These are phyloP conservation scores for Clarias laeviceps DNA, from an alignment of 2,797 vertebrate genomes.

Conservation along the genomic window DNA sequence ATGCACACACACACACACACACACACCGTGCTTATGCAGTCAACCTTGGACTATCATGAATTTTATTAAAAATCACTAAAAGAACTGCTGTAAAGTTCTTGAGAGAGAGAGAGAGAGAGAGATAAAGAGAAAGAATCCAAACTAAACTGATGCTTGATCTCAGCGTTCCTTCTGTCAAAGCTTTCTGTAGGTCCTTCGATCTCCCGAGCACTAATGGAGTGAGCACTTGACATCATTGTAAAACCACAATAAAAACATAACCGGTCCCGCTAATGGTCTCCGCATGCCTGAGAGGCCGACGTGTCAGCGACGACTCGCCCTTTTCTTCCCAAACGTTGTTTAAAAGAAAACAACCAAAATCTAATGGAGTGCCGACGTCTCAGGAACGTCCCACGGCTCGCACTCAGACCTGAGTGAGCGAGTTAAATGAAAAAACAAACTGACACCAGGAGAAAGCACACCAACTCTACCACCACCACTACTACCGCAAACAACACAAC, in stretches of 20 bases:
- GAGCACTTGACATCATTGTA: conserved; percentile 46
- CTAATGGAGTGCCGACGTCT: conserved; percentile 47
- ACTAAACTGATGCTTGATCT: background rate
- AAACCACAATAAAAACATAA: conserved; percentile 64
- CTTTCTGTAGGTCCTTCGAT: conserved; percentile 23
- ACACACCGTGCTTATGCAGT: background rate
- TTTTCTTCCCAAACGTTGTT: conserved; percentile 36
- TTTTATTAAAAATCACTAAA: background rate
- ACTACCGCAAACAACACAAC: background rate
- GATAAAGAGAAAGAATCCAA: background rate
- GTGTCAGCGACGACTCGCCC: conserved; percentile 60
- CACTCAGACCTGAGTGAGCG: background rate
- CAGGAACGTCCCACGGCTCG: conserved; percentile 7
- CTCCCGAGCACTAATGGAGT: conserved; percentile 21
- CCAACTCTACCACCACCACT: background rate
- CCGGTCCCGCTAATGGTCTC: conserved; percentile 59
- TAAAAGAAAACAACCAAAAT: conserved; percentile 58
- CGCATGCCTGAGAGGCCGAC: conserved; percentile 66
- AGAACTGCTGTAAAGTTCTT: background rate
- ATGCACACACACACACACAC: background rate
- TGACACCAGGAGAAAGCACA: background rate
- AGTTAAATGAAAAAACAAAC: background rate
- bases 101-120: background rate
- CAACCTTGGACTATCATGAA: background rate
- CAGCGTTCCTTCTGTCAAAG: conserved; percentile 1